phyloP scores from a whole-genome alignment of 2,888 invertebrate genomes.

The Zaprionus obscuricornis region DNA sequence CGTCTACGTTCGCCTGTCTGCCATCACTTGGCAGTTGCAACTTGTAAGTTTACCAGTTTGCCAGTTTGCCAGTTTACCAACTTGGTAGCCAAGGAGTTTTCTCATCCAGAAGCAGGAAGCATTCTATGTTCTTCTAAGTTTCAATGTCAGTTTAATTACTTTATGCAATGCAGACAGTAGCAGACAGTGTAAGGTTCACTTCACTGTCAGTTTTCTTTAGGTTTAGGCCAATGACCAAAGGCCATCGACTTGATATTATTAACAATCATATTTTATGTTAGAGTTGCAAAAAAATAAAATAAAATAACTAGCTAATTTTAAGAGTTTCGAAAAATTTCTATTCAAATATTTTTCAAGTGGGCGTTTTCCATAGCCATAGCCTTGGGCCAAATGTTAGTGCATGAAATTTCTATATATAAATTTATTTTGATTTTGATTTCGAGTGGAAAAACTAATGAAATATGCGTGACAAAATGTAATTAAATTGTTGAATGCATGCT shows the following conservation, averaged over 20 bases:
- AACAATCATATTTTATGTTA: slow-evolving; percentile 39
- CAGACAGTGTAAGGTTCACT: background rate
- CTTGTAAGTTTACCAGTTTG: slow-evolving; percentile 16
- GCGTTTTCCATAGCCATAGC: slow-evolving; percentile 33
- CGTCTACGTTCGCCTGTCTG: slow-evolving; percentile 62
- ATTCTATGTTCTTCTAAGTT: slow-evolving; percentile 77
- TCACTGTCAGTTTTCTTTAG: background rate
- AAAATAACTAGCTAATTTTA: no score
- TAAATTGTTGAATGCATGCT: slow-evolving; percentile 57
- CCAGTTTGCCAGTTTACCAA: slow-evolving; percentile 8
- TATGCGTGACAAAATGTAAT: slow-evolving; percentile 67
- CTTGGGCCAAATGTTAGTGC: slow-evolving; percentile 44
- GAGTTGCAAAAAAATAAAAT: no score
- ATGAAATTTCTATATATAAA: background rate
- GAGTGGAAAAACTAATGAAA: slow-evolving; percentile 69
- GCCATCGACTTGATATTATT: slow-evolving; percentile 46
- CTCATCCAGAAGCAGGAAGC: slow-evolving; percentile 76
- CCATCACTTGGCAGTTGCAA: slow-evolving; percentile 37
- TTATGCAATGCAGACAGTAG: slow-evolving; percentile 66
- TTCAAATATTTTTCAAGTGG: slow-evolving; percentile 1
- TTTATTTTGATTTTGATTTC: no score
- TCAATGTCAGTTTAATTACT: slow-evolving; percentile 78
- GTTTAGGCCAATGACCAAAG: slow-evolving; percentile 69
- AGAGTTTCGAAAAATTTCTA: background rate
- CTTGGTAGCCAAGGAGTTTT: slow-evolving; percentile 56